A percentile compares a stretch with the other conserved stretches of the same genome.
Evolutionary conservation across 2,797 vertebrate genomes (phyloP).

Genomic region (Mormyrops attenuatus): DNA sequence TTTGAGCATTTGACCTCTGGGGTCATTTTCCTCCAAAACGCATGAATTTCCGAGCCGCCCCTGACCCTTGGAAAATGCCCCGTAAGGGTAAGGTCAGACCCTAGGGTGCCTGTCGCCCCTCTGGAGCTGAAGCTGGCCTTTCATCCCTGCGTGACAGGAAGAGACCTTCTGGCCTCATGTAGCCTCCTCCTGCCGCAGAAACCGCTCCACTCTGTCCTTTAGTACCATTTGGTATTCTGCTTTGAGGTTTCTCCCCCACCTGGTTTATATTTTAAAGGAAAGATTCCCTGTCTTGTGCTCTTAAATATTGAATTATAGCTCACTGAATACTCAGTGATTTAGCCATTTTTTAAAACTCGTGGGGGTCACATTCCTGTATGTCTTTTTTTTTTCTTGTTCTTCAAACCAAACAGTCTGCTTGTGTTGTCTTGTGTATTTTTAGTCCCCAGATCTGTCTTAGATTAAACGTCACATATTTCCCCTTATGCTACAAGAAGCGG

Average conservation of each 20-base stretch:
- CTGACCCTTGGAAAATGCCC: background rate
- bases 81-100: background rate
- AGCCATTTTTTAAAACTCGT: background rate
- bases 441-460: background rate
- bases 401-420: background rate
- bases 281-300: background rate
- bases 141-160: background rate
- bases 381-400: background rate
- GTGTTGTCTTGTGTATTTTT: background rate
- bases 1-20: background rate
- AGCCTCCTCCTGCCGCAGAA: background rate
- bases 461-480: background rate
- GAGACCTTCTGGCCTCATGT: background rate
- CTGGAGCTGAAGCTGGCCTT: background rate
- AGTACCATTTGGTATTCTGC: background rate
- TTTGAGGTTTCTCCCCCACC: background rate
- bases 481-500: background rate
- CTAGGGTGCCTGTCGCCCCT: background rate
- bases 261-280: background rate
- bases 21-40: background rate
- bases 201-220: background rate
- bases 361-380: background rate
- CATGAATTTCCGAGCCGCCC: background rate
- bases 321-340: background rate
- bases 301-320: conserved; percentile 4